Percentiles rank a stretch among this genome's conserved stretches.
Evolutionary conservation across 1,140 invertebrate species (phyloP).

Genomic region (Rhagoletis pomonella): DNA sequence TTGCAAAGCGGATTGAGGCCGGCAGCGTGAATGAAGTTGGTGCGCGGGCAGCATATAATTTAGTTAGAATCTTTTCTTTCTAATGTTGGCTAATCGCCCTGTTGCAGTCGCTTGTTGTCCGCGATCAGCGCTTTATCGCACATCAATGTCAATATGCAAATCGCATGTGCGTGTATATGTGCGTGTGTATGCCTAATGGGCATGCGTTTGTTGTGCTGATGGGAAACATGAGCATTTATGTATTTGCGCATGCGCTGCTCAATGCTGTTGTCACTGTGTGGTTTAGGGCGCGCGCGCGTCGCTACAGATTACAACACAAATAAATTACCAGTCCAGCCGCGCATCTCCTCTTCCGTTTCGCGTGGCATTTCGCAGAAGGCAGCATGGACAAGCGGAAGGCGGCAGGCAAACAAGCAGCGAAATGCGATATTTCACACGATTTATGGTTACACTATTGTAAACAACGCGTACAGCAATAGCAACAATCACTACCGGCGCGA

Average conservation of each 20-base stretch:
- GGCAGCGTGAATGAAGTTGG: not conserved
- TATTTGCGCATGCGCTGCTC: constrained; percentile 5
- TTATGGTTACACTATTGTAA: constrained; percentile 71
- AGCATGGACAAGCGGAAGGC: not conserved
- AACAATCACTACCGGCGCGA: constrained; percentile 26
- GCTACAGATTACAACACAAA: constrained; percentile 47
- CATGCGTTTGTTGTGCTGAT: not conserved
- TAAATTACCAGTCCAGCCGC: constrained; percentile 16
- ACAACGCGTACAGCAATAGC: constrained; percentile 58
- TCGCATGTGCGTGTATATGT: not conserved
- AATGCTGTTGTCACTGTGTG: constrained; percentile 7
- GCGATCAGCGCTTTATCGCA: constrained; percentile 22
- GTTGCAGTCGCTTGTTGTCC: not conserved
- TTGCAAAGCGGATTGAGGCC: not conserved
- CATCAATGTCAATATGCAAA: constrained; percentile 47
- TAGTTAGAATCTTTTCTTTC: constrained; percentile 40
- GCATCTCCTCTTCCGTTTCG: not conserved
- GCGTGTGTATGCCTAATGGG: not conserved
- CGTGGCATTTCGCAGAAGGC: not conserved
- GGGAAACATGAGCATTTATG: constrained; percentile 18
- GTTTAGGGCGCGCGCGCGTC: constrained; percentile 24
- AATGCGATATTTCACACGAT: constrained; percentile 74
- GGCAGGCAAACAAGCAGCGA: constrained; percentile 59
- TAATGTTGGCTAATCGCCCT: not conserved
- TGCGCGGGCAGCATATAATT: not conserved